Percentiles rank a stretch among this genome's conserved stretches.
phyloP scores from a whole-genome alignment of 2,113 vertebrate genomes.

The Nycticorax nycticorax region DNA sequence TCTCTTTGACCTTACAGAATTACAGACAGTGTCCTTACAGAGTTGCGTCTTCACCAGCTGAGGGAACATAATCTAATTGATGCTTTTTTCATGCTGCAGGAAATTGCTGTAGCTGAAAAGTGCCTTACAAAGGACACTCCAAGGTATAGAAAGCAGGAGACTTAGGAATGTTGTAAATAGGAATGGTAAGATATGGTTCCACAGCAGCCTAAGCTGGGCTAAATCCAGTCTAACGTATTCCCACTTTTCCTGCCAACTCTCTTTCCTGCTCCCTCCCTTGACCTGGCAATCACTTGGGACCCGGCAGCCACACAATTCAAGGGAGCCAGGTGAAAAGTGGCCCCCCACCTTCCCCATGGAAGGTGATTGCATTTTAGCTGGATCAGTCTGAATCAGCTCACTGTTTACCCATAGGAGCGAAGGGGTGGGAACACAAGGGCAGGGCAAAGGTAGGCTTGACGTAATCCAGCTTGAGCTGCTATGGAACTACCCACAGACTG shows the following conservation, averaged over 20 bases:
- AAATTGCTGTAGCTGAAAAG: background rate
- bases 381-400: background rate
- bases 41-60: background rate
- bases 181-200: background rate
- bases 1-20: background rate
- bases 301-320: background rate
- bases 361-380: background rate
- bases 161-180: background rate
- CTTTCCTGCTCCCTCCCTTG: background rate
- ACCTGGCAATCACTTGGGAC: background rate
- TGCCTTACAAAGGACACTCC: background rate
- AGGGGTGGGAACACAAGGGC: background rate
- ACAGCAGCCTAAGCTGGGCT: background rate
- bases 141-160: background rate
- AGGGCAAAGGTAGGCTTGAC: conserved; percentile 36
- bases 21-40: background rate
- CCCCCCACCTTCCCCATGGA: background rate
- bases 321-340: background rate
- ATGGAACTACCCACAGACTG: background rate
- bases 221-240: background rate
- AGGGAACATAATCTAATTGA: background rate
- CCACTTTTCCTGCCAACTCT: background rate
- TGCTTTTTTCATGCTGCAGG: background rate
- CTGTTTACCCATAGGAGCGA: rapidly evolving
- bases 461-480: background rate